These are phyloP conservation scores for Phylloscopus whistleri DNA, from an alignment of 2,113 vertebrate species.

Conservation along the genomic window DNA sequence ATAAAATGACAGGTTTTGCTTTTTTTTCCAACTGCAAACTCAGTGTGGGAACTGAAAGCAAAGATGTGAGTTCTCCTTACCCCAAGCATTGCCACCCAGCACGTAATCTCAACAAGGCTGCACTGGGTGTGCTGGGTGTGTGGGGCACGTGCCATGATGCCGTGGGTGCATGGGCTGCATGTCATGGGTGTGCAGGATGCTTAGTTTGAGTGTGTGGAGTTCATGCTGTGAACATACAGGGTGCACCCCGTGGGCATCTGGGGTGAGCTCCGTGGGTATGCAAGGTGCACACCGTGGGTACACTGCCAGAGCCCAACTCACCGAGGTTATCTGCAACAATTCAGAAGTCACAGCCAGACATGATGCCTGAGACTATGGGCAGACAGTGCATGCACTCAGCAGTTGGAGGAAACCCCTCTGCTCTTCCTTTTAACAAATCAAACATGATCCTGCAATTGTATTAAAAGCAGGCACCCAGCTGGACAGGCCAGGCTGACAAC, in stretches of 20 bases:
- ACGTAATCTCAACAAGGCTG: fast-evolving
- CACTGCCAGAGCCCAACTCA: fast-evolving
- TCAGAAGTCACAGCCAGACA: not conserved
- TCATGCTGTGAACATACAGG: not conserved
- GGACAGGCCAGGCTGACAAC: not conserved
- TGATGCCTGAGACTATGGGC: fast-evolving
- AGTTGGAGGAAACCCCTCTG: not conserved
- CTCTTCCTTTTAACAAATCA: not conserved
- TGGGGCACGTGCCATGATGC: not conserved
- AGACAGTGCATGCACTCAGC: fast-evolving
- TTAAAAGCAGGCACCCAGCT: not conserved
- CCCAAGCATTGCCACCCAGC: not conserved
- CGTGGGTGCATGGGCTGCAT: not conserved
- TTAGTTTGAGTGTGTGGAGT: fast-evolving
- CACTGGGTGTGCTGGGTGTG: fast-evolving
- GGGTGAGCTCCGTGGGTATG: fast-evolving
- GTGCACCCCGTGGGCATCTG: fast-evolving
- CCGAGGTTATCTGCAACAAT: no score
- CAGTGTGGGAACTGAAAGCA: not conserved
- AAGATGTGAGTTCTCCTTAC: not conserved
- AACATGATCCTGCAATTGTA: not conserved
- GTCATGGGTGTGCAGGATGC: not conserved
- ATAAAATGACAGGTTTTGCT: not conserved
- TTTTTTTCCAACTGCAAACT: not conserved
- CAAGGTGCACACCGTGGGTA: fast-evolving